phyloP scores from a whole-genome alignment of 2,888 invertebrate genomes.

The Amblyteles armatorius region DNA sequence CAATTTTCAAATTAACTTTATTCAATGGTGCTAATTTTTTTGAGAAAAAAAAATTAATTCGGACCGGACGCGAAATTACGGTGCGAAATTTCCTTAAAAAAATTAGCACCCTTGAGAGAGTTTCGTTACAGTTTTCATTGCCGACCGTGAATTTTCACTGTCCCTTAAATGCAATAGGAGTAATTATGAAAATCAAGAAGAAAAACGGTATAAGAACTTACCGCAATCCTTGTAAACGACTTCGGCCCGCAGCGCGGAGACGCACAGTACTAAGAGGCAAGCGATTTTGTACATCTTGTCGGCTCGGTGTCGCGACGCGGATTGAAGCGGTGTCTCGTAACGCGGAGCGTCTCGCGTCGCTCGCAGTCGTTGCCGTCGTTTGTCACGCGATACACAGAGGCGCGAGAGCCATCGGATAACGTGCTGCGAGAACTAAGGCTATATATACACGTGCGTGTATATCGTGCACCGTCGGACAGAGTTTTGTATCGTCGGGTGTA shows the following conservation, averaged over 20 bases:
- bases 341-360: not conserved
- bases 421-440: constrained; percentile 12
- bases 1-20: no score
- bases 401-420: constrained; percentile 20
- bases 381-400: constrained; percentile 50
- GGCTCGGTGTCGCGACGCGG: constrained; percentile 57
- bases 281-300: constrained; percentile 71
- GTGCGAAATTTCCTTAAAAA: no score
- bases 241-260: constrained; percentile 54
- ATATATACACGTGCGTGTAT: not conserved
- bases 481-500: no score
- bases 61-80: no score
- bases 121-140: no score
- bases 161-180: not conserved
- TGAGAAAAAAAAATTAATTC: no score
- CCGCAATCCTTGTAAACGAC: constrained; percentile 70
- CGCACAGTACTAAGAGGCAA: constrained; percentile 65
- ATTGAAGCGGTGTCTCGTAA: constrained; percentile 61
- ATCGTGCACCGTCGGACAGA: not conserved
- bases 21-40: no score
- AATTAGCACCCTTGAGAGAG: no score
- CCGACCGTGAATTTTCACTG: no score
- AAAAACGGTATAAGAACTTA: constrained; percentile 55
- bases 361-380: not conserved
- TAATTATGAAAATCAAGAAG: constrained; percentile 26